Percentiles rank a stretch among this genome's conserved stretches.
Evolutionary conservation across 2,113 vertebrate species (phyloP).

Genomic region (Rafetus swinhoei): DNA sequence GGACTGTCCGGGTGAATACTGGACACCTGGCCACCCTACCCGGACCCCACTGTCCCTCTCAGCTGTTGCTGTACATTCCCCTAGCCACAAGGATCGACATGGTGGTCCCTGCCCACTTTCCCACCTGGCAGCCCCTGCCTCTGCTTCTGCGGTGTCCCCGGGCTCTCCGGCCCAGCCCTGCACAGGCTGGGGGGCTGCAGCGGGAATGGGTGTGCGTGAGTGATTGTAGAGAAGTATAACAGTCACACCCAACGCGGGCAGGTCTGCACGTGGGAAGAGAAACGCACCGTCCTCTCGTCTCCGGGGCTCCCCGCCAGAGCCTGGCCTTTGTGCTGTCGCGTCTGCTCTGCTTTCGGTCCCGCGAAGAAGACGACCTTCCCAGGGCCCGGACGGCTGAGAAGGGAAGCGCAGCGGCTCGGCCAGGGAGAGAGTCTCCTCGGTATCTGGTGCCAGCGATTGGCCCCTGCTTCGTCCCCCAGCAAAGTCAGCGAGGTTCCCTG

Average conservation of each 20-base stretch:
- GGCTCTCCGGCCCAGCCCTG: background rate
- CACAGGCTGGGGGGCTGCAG: background rate
- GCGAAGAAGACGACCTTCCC: background rate
- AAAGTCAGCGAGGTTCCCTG: background rate
- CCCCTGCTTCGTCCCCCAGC: background rate
- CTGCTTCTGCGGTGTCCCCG: background rate
- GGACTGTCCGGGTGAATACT: too few relatives aligned
- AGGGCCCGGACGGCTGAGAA: background rate
- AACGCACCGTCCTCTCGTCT: background rate
- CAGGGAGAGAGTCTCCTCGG: background rate
- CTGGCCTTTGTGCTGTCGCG: background rate
- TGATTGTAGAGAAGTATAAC: background rate
- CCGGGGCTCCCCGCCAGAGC: background rate
- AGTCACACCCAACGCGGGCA: background rate
- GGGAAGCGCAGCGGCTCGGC: background rate
- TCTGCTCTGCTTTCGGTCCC: background rate
- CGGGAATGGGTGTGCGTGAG: background rate
- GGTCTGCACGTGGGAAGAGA: background rate
- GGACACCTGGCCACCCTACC: too few relatives aligned
- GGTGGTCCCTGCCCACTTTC: background rate
- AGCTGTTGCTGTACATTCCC: background rate
- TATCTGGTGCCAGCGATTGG: background rate
- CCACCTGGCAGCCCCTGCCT: background rate
- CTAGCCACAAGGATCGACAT: background rate
- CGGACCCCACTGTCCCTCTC: too few relatives aligned